Percentiles rank a stretch among this genome's conserved stretches.
phyloP scores from a whole-genome alignment of 2,113 vertebrate genomes.

The Nothoprocta perdicaria region DNA sequence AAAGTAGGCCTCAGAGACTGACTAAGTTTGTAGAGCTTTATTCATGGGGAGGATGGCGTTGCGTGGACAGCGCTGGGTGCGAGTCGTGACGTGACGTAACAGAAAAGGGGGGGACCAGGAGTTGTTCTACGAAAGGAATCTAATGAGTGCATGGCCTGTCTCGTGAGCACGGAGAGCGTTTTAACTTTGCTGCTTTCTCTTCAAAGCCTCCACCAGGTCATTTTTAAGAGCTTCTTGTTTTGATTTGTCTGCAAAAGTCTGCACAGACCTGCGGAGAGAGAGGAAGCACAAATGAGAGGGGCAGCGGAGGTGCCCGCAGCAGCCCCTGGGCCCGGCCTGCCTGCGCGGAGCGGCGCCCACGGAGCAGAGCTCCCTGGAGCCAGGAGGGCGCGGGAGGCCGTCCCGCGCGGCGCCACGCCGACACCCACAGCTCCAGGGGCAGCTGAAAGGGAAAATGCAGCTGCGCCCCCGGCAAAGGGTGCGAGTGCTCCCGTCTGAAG shows the following conservation, averaged over 20 bases:
- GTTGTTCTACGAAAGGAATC: constrained; percentile 78
- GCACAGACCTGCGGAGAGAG: constrained; percentile 87
- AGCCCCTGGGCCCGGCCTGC: constrained; percentile 19
- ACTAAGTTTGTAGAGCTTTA: constrained; percentile 79
- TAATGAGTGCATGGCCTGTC: constrained; percentile 76
- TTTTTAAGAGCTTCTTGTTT: constrained; percentile 95
- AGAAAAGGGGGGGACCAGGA: constrained; percentile 56
- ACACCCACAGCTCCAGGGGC: no score
- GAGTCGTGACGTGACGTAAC: constrained; percentile 56
- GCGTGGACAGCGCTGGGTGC: constrained; percentile 52
- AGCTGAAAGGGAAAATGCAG: neutral
- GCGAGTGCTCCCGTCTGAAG: neutral
- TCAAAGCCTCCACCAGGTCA: constrained; percentile 94
- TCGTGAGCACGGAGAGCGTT: constrained; percentile 61
- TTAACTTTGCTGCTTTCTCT: constrained; percentile 94
- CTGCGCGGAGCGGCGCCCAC: no score
- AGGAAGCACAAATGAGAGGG: neutral
- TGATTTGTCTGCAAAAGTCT: constrained; percentile 93
- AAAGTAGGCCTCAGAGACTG: constrained; percentile 78
- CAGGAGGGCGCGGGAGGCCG: neutral
- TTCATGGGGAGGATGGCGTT: constrained; percentile 68
- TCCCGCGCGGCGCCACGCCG: no score
- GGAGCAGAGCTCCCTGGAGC: neutral
- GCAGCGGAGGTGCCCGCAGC: neutral
- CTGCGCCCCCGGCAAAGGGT: neutral